phyloP scores from a whole-genome alignment of 2,797 vertebrate genomes.

The Argyrosomus regius region DNA sequence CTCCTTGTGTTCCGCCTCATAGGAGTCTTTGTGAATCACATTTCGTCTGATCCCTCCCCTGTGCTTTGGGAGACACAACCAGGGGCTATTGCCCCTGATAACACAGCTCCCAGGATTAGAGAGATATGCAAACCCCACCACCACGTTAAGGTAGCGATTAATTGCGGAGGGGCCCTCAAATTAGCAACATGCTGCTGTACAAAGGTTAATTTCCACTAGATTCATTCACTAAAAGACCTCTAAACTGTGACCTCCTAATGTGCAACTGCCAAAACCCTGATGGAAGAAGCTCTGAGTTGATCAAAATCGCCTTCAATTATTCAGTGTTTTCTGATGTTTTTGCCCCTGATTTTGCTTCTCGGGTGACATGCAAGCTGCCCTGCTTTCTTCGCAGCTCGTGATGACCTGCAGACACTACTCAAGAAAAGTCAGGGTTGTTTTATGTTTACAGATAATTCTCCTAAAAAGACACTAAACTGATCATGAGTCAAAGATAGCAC shows the following conservation, averaged over 20 bases:
- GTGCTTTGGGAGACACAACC: no score
- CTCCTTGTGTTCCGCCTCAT: no score
- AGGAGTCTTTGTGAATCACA: no score
- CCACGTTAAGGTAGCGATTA: no score
- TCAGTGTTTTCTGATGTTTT: background rate
- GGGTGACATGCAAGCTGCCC: background rate
- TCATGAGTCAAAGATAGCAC: no score
- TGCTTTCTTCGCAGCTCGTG: background rate
- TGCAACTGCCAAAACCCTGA: background rate
- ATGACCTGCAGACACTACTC: background rate
- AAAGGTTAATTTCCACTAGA: background rate
- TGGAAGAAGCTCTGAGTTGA: background rate
- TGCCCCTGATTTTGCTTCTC: background rate
- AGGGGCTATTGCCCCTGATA: no score
- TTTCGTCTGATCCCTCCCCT: no score
- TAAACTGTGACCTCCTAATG: background rate
- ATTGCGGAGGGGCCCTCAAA: no score
- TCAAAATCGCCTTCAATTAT: background rate
- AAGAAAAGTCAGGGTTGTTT: background rate
- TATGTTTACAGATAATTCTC: background rate
- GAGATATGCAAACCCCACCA: no score
- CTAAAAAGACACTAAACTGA: background rate
- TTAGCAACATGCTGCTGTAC: background rate
- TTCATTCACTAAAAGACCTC: background rate
- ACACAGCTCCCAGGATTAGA: no score